Evolutionary conservation across 2,888 invertebrate species (phyloP).

Genomic region (Meghimatium bilineatum): DNA sequence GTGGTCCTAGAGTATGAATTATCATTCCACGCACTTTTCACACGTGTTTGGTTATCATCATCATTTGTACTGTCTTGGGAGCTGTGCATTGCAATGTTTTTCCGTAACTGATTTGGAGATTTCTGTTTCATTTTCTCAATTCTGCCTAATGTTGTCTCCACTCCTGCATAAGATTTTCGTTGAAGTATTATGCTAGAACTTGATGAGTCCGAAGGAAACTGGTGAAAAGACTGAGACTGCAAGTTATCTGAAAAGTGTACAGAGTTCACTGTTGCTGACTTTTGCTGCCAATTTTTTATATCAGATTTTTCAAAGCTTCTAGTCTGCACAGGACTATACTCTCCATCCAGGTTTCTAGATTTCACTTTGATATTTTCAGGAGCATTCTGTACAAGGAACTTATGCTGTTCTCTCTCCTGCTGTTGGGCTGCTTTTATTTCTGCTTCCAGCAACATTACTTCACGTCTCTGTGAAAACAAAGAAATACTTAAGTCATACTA

Average conservation of each 20-base stretch:
- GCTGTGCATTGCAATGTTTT: not conserved
- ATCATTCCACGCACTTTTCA: conserved; percentile 14
- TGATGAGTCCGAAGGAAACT: not conserved
- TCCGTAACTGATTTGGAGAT: conserved; percentile 4
- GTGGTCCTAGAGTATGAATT: not conserved
- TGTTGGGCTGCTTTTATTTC: conserved; percentile 61
- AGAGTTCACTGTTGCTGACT: not conserved
- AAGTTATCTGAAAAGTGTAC: conserved; percentile 17
- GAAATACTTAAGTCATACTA: not conserved
- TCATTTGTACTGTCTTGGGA: not conserved
- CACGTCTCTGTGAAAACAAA: conserved; percentile 79
- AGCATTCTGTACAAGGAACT: conserved; percentile 52
- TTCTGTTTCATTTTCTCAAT: conserved; percentile 1
- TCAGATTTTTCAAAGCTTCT: conserved; percentile 5
- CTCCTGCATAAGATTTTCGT: conserved; percentile 12
- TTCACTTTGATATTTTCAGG: conserved; percentile 54
- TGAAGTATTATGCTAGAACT: conserved; percentile 15
- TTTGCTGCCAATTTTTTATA: not conserved
- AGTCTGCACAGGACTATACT: conserved; percentile 48
- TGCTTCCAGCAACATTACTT: conserved; percentile 64
- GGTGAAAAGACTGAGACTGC: not conserved
- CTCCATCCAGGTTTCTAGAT: conserved; percentile 38
- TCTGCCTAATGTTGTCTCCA: not conserved
- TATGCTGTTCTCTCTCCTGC: conserved; percentile 51
- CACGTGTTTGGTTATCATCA: conserved; percentile 13